Evolutionary conservation across 1,140 invertebrate species (phyloP).

Genomic region (Trichoplusia ni): DNA sequence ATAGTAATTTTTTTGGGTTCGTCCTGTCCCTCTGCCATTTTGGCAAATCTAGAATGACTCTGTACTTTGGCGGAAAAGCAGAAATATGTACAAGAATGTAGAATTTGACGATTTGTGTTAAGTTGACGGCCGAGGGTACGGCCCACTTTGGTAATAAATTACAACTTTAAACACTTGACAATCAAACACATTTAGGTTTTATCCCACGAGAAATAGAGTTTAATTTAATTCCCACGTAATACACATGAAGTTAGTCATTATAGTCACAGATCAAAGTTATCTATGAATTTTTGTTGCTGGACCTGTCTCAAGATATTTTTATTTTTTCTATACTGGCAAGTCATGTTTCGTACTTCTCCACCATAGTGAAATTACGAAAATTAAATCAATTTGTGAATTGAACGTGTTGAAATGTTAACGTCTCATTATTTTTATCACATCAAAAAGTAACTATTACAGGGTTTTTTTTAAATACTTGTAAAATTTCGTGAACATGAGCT

Average conservation of each 20-base stretch:
- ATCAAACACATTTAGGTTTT: slow-evolving; percentile 7
- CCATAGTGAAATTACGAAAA: too few relatives aligned
- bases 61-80: slow-evolving; percentile 79
- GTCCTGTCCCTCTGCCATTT: slow-evolving; percentile 85
- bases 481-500: too few relatives aligned
- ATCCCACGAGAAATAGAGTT: slow-evolving; percentile 6
- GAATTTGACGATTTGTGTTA: slow-evolving; percentile 73
- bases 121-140: slow-evolving; percentile 32
- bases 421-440: too few relatives aligned
- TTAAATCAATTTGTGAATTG: too few relatives aligned
- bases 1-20: slow-evolving; percentile 88
- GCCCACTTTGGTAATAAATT: slow-evolving; percentile 25
- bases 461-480: too few relatives aligned
- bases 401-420: too few relatives aligned
- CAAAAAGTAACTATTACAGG: too few relatives aligned
- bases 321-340: too few relatives aligned
- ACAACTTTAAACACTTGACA: slow-evolving; percentile 6
- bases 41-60: slow-evolving; percentile 78
- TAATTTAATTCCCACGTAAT: slow-evolving; percentile 25
- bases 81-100: slow-evolving; percentile 65
- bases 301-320: slow-evolving; percentile 6
- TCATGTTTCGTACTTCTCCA: too few relatives aligned
- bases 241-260: slow-evolving; percentile 22
- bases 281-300: background rate
- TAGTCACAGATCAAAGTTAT: background rate